Evolutionary conservation across 2,113 vertebrate species (phyloP).

Genomic region (Symphodus melops): DNA sequence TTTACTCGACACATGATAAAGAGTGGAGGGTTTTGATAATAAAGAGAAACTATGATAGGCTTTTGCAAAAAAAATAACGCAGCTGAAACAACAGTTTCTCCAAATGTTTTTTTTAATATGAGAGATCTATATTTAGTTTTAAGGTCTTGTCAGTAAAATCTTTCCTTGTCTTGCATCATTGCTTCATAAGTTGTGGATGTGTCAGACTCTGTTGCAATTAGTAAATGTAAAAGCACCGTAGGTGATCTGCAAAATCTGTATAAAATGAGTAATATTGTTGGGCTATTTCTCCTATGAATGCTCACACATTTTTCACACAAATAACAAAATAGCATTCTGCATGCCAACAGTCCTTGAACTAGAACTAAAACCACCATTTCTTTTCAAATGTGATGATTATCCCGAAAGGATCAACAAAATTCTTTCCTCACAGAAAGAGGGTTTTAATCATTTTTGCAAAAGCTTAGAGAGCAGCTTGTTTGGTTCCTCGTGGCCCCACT

Average conservation of each 20-base stretch:
- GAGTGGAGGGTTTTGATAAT: background rate
- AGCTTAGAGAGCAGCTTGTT: slow-evolving; percentile 9
- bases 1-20: background rate
- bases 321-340: background rate
- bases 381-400: background rate
- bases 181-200: background rate
- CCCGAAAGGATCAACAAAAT: background rate
- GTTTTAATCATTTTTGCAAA: slow-evolving; percentile 24
- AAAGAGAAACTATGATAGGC: background rate
- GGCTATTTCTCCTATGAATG: background rate
- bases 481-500: background rate
- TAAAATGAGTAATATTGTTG: background rate
- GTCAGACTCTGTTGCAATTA: background rate
- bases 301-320: background rate
- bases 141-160: background rate
- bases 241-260: background rate
- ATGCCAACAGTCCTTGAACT: background rate
- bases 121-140: background rate
- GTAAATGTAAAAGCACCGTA: background rate
- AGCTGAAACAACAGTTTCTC: background rate
- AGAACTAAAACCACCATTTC: too few relatives aligned
- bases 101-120: background rate
- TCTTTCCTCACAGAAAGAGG: background rate
- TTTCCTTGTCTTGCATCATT: background rate
- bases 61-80: background rate